Base-by-base conservation (phyloP, 2,888 invertebrate species). In the Thymelicus acteon region DNA sequence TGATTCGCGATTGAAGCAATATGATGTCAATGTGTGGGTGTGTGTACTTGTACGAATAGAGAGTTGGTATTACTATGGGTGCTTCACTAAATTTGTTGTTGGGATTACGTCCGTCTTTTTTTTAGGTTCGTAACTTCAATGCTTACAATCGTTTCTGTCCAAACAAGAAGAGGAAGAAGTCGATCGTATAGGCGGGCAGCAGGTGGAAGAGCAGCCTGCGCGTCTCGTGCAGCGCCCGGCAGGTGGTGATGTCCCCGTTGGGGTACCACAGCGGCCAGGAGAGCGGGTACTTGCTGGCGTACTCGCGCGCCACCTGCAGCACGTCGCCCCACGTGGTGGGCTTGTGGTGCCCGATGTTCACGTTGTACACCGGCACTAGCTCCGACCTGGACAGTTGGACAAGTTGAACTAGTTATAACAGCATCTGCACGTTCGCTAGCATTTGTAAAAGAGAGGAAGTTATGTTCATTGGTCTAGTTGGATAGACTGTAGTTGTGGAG, bases 291-390 rank as follows among this genome's bases (percentile, higher is more conserved):
- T 95, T 93, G 76, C 96, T 95, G 7, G 95, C 95, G 64, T 96
- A 94, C 31, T 92, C 89, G 80, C 96, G 96, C 12, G 96, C 96
- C 71, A 95, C 93, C 67, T 95, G 92, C 76, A 98, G 94, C 12
- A 99, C 95, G 31, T 97, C 96, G 3, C 96, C 96, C 98, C 99
- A 99, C 0, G 97, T 97, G 47, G 98, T 95, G 3, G 96, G 96
- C 78, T 97, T 95, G 54, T 97, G 95, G 60, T 96, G 96, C 12
- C 98, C 97, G 71, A 97, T 96, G 52, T 98, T 98, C 76, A 98
- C 95, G 85, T 99, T 99, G 91, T 97, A 98, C 6, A 99, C 97
- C 0, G 97, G 97, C 60, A 97, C 95, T 60, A 93, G 92, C 68
- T 94, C 90, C 0, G 94, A 82, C 77, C 97, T 97, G 85, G 58